Evolutionary conservation across 1,140 invertebrate species (phyloP), one percentile per base, ranked within the genome.

Genomic region (Cotesia vestalis): DNA sequence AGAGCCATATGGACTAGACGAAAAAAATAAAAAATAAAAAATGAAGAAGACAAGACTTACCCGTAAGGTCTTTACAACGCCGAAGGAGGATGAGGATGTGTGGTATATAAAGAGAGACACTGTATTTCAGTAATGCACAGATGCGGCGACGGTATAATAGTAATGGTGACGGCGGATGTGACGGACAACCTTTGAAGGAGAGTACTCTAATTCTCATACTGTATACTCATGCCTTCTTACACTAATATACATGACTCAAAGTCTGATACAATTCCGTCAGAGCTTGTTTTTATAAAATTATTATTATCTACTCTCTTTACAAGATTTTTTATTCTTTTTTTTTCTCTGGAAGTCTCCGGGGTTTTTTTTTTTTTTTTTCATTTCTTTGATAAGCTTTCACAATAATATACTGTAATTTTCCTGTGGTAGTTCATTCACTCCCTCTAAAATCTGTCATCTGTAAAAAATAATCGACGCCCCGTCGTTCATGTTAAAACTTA

Each of bases 71-170:
- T 64, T 66, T 66, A 52, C 1, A 12, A 4, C 14, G 52, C 8
- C 35, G n/a, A 14, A 53, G 34, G 38, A 40, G 40, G 4, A 14
- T 62, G 14, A 27, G 35, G 35, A 40, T 9, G 59, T 14, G 35
- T 82, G 79, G 78, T 38, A 35, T 27, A 63, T 17, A 53, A 62
- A 61, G 27, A 34, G 27, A 77, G 77, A 73, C 27, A 46, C 6
- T 6, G 11, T 46, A 46, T 76, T 80, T 77, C 76, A 69, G 75
- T 78, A 79, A 84, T 80, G 82, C 83, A 83, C 84, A 85, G 82
- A 84, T 85, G 83, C 79, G 79, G 78, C 11, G 40, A 46, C 8
- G 40, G 78, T 27, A 27, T 27, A 27, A 1, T 27, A 27, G 27
- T 27, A 27, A 27, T 27, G 27, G 78, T 46, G 40, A 46, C 40